These are phyloP conservation scores for Phyllostomus discolor DNA, from an alignment of 2,113 vertebrate species.

Conservation along the genomic window DNA sequence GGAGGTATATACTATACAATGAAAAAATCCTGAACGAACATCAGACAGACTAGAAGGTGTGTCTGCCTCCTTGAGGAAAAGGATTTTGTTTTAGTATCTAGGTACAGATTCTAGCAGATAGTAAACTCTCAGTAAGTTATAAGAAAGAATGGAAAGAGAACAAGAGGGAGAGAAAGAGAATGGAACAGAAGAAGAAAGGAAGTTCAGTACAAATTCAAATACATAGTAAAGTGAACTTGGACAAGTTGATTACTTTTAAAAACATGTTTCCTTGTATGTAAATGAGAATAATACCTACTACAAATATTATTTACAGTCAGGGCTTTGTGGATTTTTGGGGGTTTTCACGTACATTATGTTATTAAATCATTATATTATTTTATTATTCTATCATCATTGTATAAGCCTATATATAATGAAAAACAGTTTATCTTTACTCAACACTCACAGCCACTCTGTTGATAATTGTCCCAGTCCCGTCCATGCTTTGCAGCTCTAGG, in stretches of 20 bases:
- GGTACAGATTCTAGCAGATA: neutral
- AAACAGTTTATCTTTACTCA: neutral
- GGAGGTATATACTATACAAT: neutral
- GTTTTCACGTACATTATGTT: neutral
- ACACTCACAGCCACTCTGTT: neutral
- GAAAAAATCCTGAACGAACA: neutral
- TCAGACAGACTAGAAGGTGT: neutral
- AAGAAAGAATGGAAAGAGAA: neutral
- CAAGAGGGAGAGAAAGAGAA: neutral
- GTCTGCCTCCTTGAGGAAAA: neutral
- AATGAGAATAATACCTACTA: neutral
- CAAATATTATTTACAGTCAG: neutral
- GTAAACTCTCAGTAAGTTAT: neutral
- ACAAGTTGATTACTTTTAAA: neutral
- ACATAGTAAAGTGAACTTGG: neutral
- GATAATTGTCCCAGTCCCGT: neutral
- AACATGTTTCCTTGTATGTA: neutral
- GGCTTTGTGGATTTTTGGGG: neutral
- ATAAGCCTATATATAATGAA: neutral
- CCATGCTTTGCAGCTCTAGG: neutral
- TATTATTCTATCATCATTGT: neutral
- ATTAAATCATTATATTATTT: neutral
- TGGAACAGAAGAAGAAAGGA: neutral
- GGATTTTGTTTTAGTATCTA: neutral
- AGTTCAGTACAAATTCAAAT: neutral